Conservation (phyloP, 1,140 invertebrate genomes). For the Apis dorsata region DNA sequence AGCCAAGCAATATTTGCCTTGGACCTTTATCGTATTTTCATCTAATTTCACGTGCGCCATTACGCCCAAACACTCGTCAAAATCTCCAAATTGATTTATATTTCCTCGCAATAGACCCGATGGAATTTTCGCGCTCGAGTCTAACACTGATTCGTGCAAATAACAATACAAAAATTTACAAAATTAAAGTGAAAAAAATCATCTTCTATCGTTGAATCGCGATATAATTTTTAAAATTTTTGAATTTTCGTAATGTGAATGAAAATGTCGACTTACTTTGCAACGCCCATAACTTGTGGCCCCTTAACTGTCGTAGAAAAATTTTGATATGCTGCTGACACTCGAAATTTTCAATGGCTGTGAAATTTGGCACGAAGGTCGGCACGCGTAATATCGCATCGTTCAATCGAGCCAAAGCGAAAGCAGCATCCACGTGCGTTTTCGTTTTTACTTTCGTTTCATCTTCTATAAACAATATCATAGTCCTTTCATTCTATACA, state of each 20-base stretch:
- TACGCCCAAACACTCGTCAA: slow-evolving; percentile 84
- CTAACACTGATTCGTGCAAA: slow-evolving; percentile 82
- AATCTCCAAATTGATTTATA: slow-evolving; percentile 86
- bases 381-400: slow-evolving; percentile 81
- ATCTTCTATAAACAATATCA: slow-evolving; percentile 63
- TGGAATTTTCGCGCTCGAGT: slow-evolving; percentile 86
- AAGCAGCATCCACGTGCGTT: slow-evolving; percentile 61
- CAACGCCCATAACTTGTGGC: slow-evolving; percentile 85
- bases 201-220: too few species aligned
- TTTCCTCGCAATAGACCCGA: slow-evolving; percentile 85
- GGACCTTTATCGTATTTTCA: slow-evolving; percentile 80
- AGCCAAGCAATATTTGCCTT: slow-evolving; percentile 86
- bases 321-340: slow-evolving; percentile 85
- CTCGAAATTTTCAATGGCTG: slow-evolving; percentile 82
- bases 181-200: neutral
- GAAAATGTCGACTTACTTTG: slow-evolving; percentile 81
- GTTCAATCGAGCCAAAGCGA: slow-evolving; percentile 74
- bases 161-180: neutral
- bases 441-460: slow-evolving; percentile 63
- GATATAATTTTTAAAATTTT: too few species aligned
- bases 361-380: slow-evolving; percentile 85
- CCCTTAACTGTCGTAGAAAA: slow-evolving; percentile 83
- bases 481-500: neutral
- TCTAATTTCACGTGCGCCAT: slow-evolving; percentile 81
- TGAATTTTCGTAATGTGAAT: neutral